Evolutionary conservation across 2,113 vertebrate species (phyloP), one percentile per base, ranked within the genome.

Genomic region (Cyprinodon variegatus): DNA sequence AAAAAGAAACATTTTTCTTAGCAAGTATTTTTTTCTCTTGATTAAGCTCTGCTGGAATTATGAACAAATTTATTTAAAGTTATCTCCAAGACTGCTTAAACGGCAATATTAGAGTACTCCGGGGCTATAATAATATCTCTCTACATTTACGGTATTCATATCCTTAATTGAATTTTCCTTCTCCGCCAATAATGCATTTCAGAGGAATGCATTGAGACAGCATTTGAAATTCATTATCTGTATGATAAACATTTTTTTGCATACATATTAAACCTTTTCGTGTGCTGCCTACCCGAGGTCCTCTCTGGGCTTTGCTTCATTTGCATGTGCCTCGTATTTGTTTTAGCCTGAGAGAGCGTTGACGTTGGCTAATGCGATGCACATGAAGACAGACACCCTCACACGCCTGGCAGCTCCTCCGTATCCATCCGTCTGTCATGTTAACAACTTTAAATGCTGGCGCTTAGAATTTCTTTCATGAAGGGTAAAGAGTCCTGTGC

Each of bases 301-400:
- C 76, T 89, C 82, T 72, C 48, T 45, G 78, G 66, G 4, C 46
- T 78, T 83, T 39, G 61, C 72, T 86, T 91, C 76, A 93, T 93
- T 93, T 93, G 88, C 90, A 93, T 90, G 84, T 68, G 77, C 72
- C 83, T 92, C 83, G 39, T 89, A 82, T 93, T 93, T 91, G 84
- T 85, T 86, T 83, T 76, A 78, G 86, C 84, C 84, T 12, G 80
- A 68, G 81, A 88, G 88, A 53, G 69, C 77, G 84, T 88, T 77
- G 83, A 84, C 70, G 86, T 81, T 65, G 73, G 78, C 57, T 81
- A 88, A 90, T 83, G 76, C 79, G 72, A 62, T 64, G 69, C 85
- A 63, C 79, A 72, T 43, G 62, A 65, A 86, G 87, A 70, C 79
- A 79, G 82, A 87, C 72, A 14, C 75, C 43, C 76, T 71, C 68